Evolutionary conservation across 2,113 vertebrate genomes (phyloP), one percentile per base, ranked within the genome.

Genomic region (Thalassoma bifasciatum): DNA sequence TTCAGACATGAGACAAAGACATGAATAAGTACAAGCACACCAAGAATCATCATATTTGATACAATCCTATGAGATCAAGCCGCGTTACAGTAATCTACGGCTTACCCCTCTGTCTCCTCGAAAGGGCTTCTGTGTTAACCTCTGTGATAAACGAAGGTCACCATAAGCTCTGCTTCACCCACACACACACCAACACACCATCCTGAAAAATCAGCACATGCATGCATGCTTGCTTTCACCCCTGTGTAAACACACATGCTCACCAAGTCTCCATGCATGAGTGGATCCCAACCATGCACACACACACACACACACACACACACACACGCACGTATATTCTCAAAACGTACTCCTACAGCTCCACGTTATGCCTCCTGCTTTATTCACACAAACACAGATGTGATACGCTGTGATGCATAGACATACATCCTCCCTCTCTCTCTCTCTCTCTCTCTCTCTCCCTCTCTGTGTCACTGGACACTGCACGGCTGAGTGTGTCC

Each of bases 401-500:
- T 36, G 65, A 64, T 60, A 68, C 40, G 54, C 79, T 73, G 47
- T 38, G 13, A 50, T 51, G 53, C 75, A 75, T 4, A 64, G 53
- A 70, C 58, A 58, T 44, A 30, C 57, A 50, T 61, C 3, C 12
- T 40, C 62, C 36, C 47, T 8, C 38, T 58, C 62, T 58, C 38
- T 36, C 21, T 57, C 66, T 80, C n/a, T n/a, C n/a, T n/a, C n/a
- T 30, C 51, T 16, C 54, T 66, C 30, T 61, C 60, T 60, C 78
- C 47, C 54, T 36, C 21, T 57, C 66, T 80, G 78, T 68, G 5
- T 83, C 84, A 78, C 65, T 81, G 81, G 80, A 84, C 66, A 75
- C 61, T 80, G 69, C 69, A 77, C 75, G 82, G 58, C 79, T 81
- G 83, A 90, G 80, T 83, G 76, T 71, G 50, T 79, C 85, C 75